Evolutionary conservation across 2,113 vertebrate genomes (phyloP).

Genomic region (Hyperopisus bebe): DNA sequence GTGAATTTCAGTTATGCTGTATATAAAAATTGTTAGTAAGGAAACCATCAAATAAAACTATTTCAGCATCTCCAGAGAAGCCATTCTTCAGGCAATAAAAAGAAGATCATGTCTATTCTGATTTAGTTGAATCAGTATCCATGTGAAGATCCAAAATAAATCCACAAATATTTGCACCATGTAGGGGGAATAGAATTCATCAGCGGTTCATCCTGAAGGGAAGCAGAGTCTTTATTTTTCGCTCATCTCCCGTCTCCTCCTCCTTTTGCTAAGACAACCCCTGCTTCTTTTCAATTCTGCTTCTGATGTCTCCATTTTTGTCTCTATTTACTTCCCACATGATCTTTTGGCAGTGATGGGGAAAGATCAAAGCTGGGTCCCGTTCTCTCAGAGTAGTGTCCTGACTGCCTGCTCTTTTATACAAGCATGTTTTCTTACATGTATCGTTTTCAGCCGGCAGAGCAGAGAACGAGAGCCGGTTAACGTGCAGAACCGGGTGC

Average conservation of each 20-base stretch:
- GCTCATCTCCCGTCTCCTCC: background rate
- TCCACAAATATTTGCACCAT: background rate
- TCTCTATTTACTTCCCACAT: background rate
- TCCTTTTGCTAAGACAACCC: background rate
- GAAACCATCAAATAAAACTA: slow-evolving; percentile 51
- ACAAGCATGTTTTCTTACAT: background rate
- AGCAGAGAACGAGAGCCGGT: background rate
- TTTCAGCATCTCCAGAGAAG: slow-evolving; percentile 54
- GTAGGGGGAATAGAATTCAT: background rate
- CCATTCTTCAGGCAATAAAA: slow-evolving; percentile 58
- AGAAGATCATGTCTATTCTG: slow-evolving; percentile 42
- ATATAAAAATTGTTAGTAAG: slow-evolving; percentile 52
- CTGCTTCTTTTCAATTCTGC: background rate
- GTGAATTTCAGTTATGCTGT: slow-evolving; percentile 38
- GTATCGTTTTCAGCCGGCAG: background rate
- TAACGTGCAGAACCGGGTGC: background rate
- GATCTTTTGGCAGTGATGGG: background rate
- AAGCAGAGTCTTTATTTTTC: background rate
- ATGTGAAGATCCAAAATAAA: background rate
- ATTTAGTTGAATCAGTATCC: background rate
- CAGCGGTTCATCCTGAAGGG: background rate
- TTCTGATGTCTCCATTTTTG: background rate
- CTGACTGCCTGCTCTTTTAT: background rate
- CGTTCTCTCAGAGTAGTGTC: background rate
- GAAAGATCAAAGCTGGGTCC: background rate